These are phyloP conservation scores for Rhagonycha lutea DNA, from an alignment of 2,888 invertebrate genomes.

Conservation along the genomic window DNA sequence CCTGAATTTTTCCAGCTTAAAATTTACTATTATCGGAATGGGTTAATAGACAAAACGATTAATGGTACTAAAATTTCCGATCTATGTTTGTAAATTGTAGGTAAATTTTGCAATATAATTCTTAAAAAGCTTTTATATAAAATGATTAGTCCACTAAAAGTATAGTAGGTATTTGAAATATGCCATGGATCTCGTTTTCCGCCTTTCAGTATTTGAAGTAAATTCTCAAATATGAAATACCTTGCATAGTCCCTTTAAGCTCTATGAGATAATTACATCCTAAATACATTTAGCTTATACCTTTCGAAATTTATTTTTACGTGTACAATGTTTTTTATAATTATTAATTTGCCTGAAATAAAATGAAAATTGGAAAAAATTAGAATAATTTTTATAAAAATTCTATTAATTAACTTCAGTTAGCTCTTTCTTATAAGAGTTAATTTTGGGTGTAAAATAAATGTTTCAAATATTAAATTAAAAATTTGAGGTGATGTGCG, in stretches of 20 bases:
- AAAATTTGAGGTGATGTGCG: too few relatives aligned
- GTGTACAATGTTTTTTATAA: neutral
- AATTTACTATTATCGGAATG: too few relatives aligned
- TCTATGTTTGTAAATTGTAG: too few relatives aligned
- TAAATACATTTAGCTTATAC: neutral
- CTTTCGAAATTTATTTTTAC: neutral
- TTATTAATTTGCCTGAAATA: neutral
- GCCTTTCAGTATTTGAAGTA: neutral
- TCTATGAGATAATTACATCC: neutral
- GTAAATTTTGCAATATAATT: neutral
- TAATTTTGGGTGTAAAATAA: too few relatives aligned
- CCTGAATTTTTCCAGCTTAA: too few relatives aligned
- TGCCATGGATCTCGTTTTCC: neutral
- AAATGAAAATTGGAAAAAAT: too few relatives aligned
- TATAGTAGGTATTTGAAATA: neutral
- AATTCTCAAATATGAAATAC: conserved; percentile 2
- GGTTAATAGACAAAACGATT: too few relatives aligned
- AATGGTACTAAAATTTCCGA: too few relatives aligned
- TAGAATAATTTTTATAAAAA: too few relatives aligned
- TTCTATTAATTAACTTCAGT: too few relatives aligned
- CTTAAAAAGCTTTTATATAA: neutral
- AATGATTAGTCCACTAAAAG: neutral
- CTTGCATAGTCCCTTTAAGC: neutral
- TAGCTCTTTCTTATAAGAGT: too few relatives aligned
- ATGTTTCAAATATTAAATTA: too few relatives aligned